These are phyloP conservation scores for Candidula unifasciata DNA, from an alignment of 2,888 invertebrate species.

Conservation along the genomic window DNA sequence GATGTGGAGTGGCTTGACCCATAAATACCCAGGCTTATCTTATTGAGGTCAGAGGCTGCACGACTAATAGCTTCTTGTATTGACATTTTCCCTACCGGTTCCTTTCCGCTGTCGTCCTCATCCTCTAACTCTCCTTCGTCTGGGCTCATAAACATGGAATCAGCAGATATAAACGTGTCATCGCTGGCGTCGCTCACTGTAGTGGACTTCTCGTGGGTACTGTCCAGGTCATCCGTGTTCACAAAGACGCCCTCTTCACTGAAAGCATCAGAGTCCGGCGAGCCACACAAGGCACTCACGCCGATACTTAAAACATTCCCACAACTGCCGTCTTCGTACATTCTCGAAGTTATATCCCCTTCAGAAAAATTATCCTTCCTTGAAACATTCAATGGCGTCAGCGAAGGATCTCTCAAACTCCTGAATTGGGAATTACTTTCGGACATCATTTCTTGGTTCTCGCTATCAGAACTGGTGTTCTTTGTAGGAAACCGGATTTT, in stretches of 20 bases:
- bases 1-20: background rate
- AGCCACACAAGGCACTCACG: conserved; percentile 30
- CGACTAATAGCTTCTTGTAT: conserved; percentile 45
- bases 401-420: background rate
- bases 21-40: conserved; percentile 35
- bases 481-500: conserved; percentile 5
- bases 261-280: conserved; percentile 54
- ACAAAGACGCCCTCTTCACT: conserved; percentile 70
- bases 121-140: conserved; percentile 37
- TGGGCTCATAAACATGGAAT: conserved; percentile 57
- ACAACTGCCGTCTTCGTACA: background rate
- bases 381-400: conserved; percentile 5
- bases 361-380: background rate
- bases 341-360: background rate
- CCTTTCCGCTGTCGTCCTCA: conserved; percentile 21
- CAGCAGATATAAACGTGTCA: conserved; percentile 53
- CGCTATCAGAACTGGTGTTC: background rate
- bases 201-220: conserved; percentile 3
- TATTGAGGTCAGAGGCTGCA: conserved; percentile 42
- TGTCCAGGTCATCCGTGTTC: conserved; percentile 59
- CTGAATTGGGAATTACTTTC: no score
- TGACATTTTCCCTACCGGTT: conserved; percentile 28
- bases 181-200: conserved; percentile 56
- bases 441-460: background rate
- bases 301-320: background rate